Evolutionary conservation across 2,888 invertebrate genomes (phyloP).

Genomic region (Andrena dorsata): DNA sequence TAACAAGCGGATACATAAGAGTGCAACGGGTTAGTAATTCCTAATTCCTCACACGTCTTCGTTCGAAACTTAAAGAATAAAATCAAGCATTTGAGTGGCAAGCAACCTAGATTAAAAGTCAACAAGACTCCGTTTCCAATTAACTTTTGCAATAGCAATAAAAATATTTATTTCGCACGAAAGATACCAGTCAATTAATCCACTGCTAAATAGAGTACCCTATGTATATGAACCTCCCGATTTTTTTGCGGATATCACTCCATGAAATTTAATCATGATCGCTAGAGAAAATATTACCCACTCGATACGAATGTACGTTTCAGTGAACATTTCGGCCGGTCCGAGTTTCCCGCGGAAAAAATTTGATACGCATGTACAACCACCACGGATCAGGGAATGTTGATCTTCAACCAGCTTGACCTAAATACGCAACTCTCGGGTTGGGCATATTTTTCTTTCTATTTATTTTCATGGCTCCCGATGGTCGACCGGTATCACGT

Average conservation of each 20-base stretch:
- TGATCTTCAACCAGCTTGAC: conserved; percentile 60
- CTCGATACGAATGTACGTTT: conserved; percentile 41
- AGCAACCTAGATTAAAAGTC: not conserved
- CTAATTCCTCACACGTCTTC: not conserved
- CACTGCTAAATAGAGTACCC: not conserved
- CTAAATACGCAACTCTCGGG: conserved; percentile 55
- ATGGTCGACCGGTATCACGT: conserved; percentile 57
- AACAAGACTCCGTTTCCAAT: not conserved
- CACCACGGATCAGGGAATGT: conserved; percentile 35
- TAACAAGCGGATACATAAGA: too few relatives aligned
- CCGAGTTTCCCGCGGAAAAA: conserved; percentile 46
- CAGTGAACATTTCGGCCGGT: conserved; percentile 47
- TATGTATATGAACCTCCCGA: not conserved
- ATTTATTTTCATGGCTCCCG: conserved; percentile 61
- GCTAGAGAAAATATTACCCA: conserved; percentile 37
- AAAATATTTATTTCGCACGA: not conserved
- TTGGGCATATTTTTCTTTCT: conserved; percentile 62
- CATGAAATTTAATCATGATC: conserved; percentile 31
- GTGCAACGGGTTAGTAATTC: too few relatives aligned
- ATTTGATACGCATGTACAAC: conserved; percentile 49
- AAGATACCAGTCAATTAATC: not conserved
- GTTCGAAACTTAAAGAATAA: not conserved
- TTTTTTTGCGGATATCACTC: conserved; percentile 25
- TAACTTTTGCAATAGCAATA: not conserved
- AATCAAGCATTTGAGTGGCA: not conserved